phyloP scores from a whole-genome alignment of 1,140 invertebrate species.

The Goniozus legneri region DNA sequence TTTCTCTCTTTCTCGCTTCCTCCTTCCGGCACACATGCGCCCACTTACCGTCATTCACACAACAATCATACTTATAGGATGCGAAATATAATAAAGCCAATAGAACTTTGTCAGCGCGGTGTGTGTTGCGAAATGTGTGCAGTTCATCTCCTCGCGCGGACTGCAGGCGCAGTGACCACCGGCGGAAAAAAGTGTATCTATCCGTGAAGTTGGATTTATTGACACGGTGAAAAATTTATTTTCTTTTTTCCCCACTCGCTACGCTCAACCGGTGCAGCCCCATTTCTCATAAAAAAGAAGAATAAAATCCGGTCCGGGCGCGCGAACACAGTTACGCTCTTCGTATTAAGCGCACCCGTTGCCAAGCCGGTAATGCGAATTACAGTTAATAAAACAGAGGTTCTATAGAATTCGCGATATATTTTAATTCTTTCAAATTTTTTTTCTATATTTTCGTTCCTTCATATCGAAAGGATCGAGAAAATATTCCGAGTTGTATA shows the following conservation, averaged over 20 bases:
- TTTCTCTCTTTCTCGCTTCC: background rate
- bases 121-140: background rate
- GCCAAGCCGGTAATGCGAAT: no score
- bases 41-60: background rate
- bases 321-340: background rate
- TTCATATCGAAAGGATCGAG: no score
- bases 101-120: background rate
- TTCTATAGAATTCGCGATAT: no score
- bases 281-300: background rate
- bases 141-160: background rate
- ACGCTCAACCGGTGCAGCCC: background rate
- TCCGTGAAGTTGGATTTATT: background rate
- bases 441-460: no score
- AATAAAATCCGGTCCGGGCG: background rate
- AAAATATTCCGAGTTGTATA: no score
- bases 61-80: background rate
- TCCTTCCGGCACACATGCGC: background rate
- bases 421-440: no score
- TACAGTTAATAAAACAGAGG: no score
- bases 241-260: background rate
- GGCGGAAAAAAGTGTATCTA: conserved; percentile 1
- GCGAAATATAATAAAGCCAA: conserved; percentile 5
- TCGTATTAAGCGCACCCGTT: no score
- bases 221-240: background rate
- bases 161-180: no score